These are phyloP conservation scores for cattle (Bos taurus) DNA, from an alignment of 2,113 vertebrate species.

Conservation along the genomic window DNA sequence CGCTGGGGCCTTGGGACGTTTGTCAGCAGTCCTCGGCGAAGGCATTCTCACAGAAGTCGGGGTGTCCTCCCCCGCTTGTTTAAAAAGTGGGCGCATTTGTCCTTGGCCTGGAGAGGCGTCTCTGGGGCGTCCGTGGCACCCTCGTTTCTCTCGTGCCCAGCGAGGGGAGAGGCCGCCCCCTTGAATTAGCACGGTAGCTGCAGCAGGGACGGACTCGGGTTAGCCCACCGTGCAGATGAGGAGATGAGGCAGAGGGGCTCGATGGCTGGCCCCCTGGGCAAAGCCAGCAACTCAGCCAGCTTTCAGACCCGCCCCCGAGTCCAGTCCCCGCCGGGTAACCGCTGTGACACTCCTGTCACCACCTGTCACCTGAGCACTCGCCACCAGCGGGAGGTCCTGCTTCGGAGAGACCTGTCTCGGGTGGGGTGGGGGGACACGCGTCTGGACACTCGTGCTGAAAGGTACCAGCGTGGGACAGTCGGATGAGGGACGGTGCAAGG, in stretches of 20 bases:
- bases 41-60: accelerated
- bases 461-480: not conserved
- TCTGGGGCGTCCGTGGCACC: accelerated
- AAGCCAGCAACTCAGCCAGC: not conserved
- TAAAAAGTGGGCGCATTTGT: not conserved
- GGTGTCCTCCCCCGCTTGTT: accelerated
- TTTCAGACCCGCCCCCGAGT: not conserved
- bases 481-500: accelerated
- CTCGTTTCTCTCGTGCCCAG: not conserved
- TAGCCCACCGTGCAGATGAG: not conserved
- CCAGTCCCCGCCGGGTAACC: not conserved
- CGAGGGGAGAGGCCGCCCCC: not conserved
- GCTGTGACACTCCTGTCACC: not conserved
- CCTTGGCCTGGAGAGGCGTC: not conserved
- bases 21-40: not conserved
- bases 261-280: accelerated
- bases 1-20: not conserved
- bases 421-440: not conserved
- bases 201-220: accelerated
- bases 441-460: not conserved
- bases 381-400: not conserved
- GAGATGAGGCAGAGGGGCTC: not conserved
- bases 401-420: not conserved
- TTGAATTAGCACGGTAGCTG: accelerated
- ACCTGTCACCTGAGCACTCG: not conserved